Conservation (phyloP, 2,113 vertebrate species). For the Coryphaenoides rupestris region DNA sequence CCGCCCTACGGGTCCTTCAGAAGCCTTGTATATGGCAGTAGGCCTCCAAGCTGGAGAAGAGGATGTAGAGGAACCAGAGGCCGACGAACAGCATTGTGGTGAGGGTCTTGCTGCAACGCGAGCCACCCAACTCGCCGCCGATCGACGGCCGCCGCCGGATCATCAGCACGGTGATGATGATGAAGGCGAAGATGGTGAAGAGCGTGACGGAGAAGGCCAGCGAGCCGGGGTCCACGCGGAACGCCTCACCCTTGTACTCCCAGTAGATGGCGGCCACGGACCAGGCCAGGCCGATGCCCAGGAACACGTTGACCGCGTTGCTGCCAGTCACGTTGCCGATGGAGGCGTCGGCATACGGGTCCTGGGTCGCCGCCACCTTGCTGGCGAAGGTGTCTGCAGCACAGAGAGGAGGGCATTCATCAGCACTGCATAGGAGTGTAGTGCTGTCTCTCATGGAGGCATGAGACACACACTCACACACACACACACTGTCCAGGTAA, state of each 20-base stretch:
- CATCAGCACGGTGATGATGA: conserved; percentile 80
- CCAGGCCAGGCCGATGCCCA: conserved; percentile 90
- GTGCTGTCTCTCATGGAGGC: background rate
- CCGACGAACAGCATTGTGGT: conserved; percentile 79
- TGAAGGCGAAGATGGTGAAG: conserved; percentile 90
- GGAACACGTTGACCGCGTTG: conserved; percentile 90
- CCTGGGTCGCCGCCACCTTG: conserved; percentile 88
- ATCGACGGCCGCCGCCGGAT: conserved; percentile 82
- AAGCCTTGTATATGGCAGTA: conserved; percentile 91
- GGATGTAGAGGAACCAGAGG: conserved; percentile 87
- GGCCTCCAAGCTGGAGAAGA: conserved; percentile 87
- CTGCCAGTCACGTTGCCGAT: conserved; percentile 90
- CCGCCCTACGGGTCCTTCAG: conserved; percentile 62
- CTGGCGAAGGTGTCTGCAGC: conserved; percentile 86
- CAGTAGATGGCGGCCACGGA: conserved; percentile 87
- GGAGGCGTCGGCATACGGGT: conserved; percentile 86
- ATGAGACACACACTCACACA: background rate
- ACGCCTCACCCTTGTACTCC: conserved; percentile 79
- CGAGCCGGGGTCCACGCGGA: conserved; percentile 82
- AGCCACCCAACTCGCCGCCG: conserved; percentile 86
- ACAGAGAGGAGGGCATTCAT: too few relatives aligned
- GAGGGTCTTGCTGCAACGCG: conserved; percentile 73
- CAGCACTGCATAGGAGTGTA: background rate
- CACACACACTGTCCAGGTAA: background rate
- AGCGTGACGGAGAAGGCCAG: conserved; percentile 93